Evolutionary conservation across 2,888 invertebrate genomes (phyloP).

Genomic region (Mesorhabditis spiculigera): DNA sequence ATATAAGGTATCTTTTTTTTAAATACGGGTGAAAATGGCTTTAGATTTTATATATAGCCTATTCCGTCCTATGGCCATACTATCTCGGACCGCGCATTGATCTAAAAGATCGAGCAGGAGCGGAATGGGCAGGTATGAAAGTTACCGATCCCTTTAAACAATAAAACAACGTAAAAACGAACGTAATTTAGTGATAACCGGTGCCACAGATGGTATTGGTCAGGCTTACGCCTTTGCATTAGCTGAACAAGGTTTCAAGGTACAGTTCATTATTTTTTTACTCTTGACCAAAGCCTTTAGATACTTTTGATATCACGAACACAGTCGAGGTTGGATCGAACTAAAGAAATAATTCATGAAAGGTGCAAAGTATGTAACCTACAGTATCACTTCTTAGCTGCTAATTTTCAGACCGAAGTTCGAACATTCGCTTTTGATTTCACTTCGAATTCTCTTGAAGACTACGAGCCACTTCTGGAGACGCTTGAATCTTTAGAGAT

Average conservation of each 20-base stretch:
- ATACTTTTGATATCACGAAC: constrained; percentile 54
- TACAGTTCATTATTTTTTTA: neutral
- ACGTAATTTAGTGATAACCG: constrained; percentile 51
- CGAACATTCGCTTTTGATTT: constrained; percentile 50
- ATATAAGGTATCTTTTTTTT: neutral
- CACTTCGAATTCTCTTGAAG: constrained; percentile 25
- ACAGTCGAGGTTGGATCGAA: constrained; percentile 47
- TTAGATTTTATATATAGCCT: neutral
- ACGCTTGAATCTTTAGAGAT: constrained; percentile 47
- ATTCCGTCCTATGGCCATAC: constrained; percentile 27
- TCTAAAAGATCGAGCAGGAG: constrained; percentile 48
- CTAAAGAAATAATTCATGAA: constrained; percentile 21
- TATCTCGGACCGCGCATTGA: constrained; percentile 40
- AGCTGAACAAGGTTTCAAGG: constrained; percentile 52
- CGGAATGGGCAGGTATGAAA: constrained; percentile 47
- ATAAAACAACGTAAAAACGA: neutral
- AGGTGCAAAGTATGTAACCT: neutral
- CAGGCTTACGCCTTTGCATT: constrained; percentile 55
- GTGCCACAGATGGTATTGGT: constrained; percentile 58
- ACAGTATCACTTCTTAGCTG: neutral
- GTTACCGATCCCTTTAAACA: neutral
- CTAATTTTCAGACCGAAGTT: constrained; percentile 31
- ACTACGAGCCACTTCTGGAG: constrained; percentile 44
- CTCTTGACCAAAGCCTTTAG: neutral
- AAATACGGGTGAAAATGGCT: neutral